phyloP scores from a whole-genome alignment of 2,797 vertebrate genomes.

The Myripristis jacobus region DNA sequence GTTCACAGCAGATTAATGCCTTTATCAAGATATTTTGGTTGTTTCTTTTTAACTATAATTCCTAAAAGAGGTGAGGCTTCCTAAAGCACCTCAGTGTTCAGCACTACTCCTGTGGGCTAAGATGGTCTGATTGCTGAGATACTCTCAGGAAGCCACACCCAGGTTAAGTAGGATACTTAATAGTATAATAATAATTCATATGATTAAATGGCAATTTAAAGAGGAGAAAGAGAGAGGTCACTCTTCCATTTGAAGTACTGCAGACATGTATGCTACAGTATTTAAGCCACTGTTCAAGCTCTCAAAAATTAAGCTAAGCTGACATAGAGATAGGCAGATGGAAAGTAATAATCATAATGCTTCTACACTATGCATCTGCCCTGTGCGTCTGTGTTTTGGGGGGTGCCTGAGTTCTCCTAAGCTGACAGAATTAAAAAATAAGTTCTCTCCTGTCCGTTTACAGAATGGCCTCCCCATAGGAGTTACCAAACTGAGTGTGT shows the following conservation, averaged over 20 bases:
- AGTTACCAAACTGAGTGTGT: conserved; percentile 60
- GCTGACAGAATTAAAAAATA: too few species aligned
- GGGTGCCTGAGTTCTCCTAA: too few species aligned
- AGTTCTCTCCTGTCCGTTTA: conserved; percentile 16
- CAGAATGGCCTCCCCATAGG: conserved; percentile 83
- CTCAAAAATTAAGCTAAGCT: not conserved
- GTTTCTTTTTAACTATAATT: conserved; percentile 34
- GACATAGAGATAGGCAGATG: not conserved
- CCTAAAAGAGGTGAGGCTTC: conserved; percentile 18
- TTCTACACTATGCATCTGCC: conserved; percentile 30
- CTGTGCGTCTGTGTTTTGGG: not conserved
- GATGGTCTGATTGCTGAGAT: not conserved
- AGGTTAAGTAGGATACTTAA: too few species aligned
- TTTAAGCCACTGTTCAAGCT: too few species aligned
- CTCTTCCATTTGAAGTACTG: not conserved
- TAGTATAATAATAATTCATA: not conserved
- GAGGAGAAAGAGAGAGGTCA: not conserved
- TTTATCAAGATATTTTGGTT: conserved; percentile 36
- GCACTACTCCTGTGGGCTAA: not conserved
- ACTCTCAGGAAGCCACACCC: not conserved
- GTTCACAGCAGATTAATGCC: conserved; percentile 4
- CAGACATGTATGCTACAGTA: not conserved
- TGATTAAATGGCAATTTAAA: not conserved
- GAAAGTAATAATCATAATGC: not conserved
- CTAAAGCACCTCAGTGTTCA: not conserved